Evolutionary conservation across 2,888 invertebrate species (phyloP), one percentile per base, ranked within the genome.

Genomic region (Heliconius erato): DNA sequence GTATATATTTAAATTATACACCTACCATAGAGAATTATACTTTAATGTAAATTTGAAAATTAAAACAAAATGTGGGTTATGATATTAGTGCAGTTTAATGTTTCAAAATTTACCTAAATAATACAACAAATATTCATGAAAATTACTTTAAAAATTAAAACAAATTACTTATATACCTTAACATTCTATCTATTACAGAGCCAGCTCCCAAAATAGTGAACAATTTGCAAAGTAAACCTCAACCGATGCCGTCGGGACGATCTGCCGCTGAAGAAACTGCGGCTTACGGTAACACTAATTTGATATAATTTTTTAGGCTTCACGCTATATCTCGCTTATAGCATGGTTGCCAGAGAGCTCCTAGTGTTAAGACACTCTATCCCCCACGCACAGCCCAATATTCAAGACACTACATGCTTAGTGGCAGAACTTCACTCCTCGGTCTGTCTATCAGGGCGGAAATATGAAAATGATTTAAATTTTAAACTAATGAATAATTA

Each of bases 181-280:
- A 54, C 54, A 54, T n/a, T 0, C 74, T 80, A 79, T 84, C 49
- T 79, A 71, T 76, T 5, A 63, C 92, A 95, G 95, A 96, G 79
- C 87, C 93, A 9, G 86, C 93, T 0, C 92, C 93, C 71, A 92
- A 92, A 85, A 89, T 96, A 2, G 93, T 92, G 65, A 96, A 95
- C 88, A 96, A 96, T 82, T 86, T 96, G 28, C 93, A 94, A 83
- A 95, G 95, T 86, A 88, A 90, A 68, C 96, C 96, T 0, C 87
- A 90, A 3, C 93, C 95, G 0, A 23, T 88, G 0, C 82, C 86
- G 3, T 84, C 88, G 12, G 81, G 84, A 9, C 68, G 86, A 0
- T 68, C 88, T 0, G 82, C 84, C 7, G 91, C 91, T 0, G 94
- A 94, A 3, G 88, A 89, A 5, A 82, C 89, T 0, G 89, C 87